Base-by-base conservation (phyloP, 2,888 invertebrate species). In the Cheiracanthium punctorium region DNA sequence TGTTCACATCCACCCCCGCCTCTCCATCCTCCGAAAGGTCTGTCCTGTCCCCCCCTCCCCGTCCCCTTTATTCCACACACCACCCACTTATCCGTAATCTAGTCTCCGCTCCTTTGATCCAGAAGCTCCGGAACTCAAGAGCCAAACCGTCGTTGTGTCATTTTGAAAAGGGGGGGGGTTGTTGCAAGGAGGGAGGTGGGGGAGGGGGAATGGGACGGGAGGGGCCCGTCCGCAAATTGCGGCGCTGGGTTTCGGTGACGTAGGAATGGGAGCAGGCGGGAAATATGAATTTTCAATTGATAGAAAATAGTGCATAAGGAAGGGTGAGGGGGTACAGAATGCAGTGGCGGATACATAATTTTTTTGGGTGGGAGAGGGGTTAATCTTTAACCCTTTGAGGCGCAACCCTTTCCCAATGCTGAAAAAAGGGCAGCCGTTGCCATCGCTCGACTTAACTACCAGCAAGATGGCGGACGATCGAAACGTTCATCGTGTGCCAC, bases 51-150 rank as follows among this genome's bases (percentile, higher is more conserved):
- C 48, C 37, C 20, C 52, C 41, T 37, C 37, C 24, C 30, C 33
- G 70, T 71, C 33, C 32, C 67, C 64, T 20, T 17, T 77, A 32
- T 48, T 69, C 75, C 81, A n/a, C 37, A 37, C 37, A 14, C 75
- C 82, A 58, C 82, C 70, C 75, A 81, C 75, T 75, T 75, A 70
- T 82, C 64, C 80, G 64, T 80, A 71, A 80, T 80, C 74, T 74
- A 69, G 67, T 81, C 76, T 82, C 48, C 58, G 32, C 76, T 58
- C 76, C 48, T 82, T 82, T 82, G 76, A 82, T 82, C 82, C 82
- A 70, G 82, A 75, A 82, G 82, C 82, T 82, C 41, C 67, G 37
- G 58, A 71, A 82, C 72, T 71, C 76, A 52, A 75, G 73, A 73
- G 80, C 72, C 41, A 43, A 65, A 28, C 58, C 72, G 52, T 74